phyloP scores from a whole-genome alignment of 2,113 vertebrate genomes.

The Vireo altiloquus region DNA sequence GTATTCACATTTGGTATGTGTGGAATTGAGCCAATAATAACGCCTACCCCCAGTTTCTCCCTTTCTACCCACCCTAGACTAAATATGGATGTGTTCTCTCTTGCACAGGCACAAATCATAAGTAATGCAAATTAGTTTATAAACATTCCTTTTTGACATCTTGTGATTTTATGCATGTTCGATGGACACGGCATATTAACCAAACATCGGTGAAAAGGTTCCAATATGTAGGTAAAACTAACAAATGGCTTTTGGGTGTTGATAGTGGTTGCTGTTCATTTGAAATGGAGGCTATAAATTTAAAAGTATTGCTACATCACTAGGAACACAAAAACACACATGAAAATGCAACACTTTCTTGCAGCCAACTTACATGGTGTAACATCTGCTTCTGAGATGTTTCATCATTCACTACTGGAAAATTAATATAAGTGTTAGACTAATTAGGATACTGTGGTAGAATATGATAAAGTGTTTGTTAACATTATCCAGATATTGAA shows the following conservation, averaged over 20 bases:
- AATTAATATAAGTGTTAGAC: neutral
- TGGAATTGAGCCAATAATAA: slow-evolving; percentile 28
- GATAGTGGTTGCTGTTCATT: neutral
- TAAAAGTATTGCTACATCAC: neutral
- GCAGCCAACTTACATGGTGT: neutral
- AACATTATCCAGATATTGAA: neutral
- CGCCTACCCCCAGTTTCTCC: neutral
- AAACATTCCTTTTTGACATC: slow-evolving; percentile 16
- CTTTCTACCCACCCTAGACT: neutral
- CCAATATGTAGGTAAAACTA: neutral
- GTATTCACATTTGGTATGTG: slow-evolving; percentile 62
- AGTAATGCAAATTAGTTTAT: slow-evolving; percentile 23
- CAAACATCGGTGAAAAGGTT: neutral
- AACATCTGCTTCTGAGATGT: slow-evolving; percentile 23
- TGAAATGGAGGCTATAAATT: slow-evolving; percentile 31
- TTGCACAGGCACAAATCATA: slow-evolving; percentile 18
- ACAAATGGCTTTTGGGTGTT: slow-evolving; percentile 2
- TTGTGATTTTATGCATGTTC: neutral
- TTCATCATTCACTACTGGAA: slow-evolving; percentile 1
- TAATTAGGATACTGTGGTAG: neutral
- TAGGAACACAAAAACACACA: neutral
- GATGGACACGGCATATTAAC: neutral
- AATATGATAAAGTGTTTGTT: neutral
- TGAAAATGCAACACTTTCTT: neutral
- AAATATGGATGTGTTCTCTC: neutral